A percentile compares a stretch with the other conserved stretches of the same genome.
Evolutionary conservation across 2,113 vertebrate species (phyloP).

Genomic region (Rhipidura dahli): DNA sequence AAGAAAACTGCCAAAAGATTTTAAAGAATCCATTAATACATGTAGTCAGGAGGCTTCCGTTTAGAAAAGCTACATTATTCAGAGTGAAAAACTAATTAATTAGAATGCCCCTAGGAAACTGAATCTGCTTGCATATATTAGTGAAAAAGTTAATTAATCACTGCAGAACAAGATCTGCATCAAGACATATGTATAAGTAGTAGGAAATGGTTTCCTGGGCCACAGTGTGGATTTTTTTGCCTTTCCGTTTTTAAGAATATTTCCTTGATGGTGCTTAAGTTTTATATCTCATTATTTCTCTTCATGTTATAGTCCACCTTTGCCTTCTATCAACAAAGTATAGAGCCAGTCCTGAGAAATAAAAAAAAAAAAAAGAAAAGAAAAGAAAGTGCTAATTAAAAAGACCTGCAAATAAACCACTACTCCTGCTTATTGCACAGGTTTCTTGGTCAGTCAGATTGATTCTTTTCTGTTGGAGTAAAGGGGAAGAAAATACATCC

Average conservation of each 20-base stretch:
- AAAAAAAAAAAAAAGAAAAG: not conserved
- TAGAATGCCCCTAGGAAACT: conserved; percentile 72
- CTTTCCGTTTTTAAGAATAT: not conserved
- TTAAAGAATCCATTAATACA: conserved; percentile 69
- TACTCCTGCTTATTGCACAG: not conserved
- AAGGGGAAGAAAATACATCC: not conserved
- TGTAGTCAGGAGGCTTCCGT: conserved; percentile 66
- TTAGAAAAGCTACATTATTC: conserved; percentile 75
- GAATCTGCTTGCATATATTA: conserved; percentile 72
- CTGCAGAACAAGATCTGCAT: conserved; percentile 61
- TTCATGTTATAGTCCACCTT: not conserved
- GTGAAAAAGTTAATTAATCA: conserved; percentile 80
- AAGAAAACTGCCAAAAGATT: conserved; percentile 70
- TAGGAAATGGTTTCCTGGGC: not conserved
- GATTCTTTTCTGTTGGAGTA: not conserved
- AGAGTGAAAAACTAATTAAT: conserved; percentile 78
- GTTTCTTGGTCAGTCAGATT: not conserved
- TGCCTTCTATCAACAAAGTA: not conserved
- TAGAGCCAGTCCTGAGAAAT: not conserved
- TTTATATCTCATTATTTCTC: not conserved
- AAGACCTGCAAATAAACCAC: not conserved
- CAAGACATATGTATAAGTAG: conserved; percentile 14
- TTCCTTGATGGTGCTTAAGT: not conserved
- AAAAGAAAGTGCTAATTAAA: not conserved
- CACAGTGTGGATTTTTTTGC: not conserved